Evolutionary conservation across 1,140 invertebrate genomes (phyloP).

Genomic region (Marisa cornuarietis): DNA sequence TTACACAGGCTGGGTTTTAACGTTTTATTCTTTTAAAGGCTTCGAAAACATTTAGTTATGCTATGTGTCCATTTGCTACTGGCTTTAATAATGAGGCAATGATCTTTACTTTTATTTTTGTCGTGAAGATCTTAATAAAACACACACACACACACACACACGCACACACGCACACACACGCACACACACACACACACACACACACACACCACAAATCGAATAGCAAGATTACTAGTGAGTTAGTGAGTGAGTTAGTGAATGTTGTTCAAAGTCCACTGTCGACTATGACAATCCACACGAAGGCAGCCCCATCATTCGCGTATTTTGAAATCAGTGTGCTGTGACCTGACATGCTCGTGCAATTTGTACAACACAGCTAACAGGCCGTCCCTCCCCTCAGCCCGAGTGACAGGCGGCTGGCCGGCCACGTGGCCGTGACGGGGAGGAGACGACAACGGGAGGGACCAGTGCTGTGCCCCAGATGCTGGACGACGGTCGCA

Average conservation of each 20-base stretch:
- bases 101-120: not conserved
- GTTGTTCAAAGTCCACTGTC: not conserved
- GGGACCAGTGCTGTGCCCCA: no score
- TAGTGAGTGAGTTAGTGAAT: not conserved
- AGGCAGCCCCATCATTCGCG: no score
- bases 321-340: no score
- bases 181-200: slow-evolving; percentile 4
- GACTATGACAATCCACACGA: no score
- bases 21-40: not conserved
- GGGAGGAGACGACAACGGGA: no score
- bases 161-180: slow-evolving; percentile 1
- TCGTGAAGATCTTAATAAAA: not conserved
- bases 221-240: not conserved
- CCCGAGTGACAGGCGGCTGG: no score
- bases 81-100: not conserved
- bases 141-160: slow-evolving; percentile 3
- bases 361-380: no score
- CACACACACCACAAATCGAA: not conserved
- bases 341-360: no score
- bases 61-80: not conserved
- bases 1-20: no score
- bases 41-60: not conserved
- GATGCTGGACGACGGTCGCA: no score
- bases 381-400: no score
- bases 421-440: no score